Conservation (phyloP, 2,113 vertebrate species). For the Cryptotis parvus region DNA sequence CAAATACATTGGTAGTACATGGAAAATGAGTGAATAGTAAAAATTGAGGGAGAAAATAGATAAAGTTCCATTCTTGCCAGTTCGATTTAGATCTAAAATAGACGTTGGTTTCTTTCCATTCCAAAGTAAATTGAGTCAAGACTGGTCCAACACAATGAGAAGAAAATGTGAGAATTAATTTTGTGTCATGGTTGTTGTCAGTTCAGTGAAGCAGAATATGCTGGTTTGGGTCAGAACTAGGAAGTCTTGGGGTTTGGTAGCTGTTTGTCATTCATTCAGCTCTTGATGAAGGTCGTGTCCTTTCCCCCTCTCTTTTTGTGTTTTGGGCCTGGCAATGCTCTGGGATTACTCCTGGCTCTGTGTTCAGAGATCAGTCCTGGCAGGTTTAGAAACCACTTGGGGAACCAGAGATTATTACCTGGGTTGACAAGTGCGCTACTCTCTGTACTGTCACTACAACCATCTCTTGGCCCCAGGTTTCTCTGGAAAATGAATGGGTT, state of each 20-base stretch:
- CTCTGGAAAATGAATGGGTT: conserved; percentile 28
- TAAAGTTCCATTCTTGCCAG: neutral
- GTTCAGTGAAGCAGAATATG: neutral
- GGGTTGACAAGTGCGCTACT: too few relatives aligned
- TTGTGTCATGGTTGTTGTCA: neutral
- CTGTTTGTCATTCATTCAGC: neutral
- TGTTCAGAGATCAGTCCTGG: too few relatives aligned
- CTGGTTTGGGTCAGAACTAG: neutral
- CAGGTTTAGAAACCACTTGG: too few relatives aligned
- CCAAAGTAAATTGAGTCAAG: neutral
- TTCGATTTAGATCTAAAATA: neutral
- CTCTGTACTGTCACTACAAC: too few relatives aligned
- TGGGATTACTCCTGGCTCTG: too few relatives aligned
- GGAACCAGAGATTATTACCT: too few relatives aligned
- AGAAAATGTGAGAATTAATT: neutral
- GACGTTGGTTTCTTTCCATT: conserved; percentile 9
- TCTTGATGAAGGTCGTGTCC: neutral
- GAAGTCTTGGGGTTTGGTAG: too few relatives aligned
- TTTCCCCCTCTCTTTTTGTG: too few relatives aligned
- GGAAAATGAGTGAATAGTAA: neutral
- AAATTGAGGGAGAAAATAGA: neutral
- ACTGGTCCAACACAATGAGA: neutral
- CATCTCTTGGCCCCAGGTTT: neutral
- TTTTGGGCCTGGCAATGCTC: too few relatives aligned
- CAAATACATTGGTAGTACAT: neutral